Conservation (phyloP, 2,888 invertebrate species). For the Byasa hedistus region DNA sequence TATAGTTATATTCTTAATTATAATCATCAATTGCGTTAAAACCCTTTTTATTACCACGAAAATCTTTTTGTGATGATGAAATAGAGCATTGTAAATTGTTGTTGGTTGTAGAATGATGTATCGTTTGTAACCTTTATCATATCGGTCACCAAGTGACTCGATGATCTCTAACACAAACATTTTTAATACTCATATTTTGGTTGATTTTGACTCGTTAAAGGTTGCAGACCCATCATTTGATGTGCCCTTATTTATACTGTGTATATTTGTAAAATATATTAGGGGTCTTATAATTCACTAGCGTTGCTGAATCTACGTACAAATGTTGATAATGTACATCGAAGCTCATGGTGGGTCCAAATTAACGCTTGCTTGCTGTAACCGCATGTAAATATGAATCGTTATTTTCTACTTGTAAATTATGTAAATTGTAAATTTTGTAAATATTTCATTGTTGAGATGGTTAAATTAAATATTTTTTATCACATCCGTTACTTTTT, state of each 20-base stretch:
- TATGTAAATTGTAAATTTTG: conserved; percentile 53
- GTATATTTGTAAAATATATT: not conserved
- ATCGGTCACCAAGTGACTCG: too few species aligned
- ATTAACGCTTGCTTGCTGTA: conserved; percentile 37
- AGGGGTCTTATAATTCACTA: not conserved
- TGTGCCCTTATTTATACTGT: not conserved
- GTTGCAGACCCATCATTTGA: not conserved
- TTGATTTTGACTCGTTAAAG: not conserved
- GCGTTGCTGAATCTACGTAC: conserved; percentile 27
- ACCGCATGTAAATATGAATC: conserved; percentile 38
- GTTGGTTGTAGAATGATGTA: not conserved
- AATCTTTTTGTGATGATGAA: not conserved
- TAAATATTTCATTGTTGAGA: conserved; percentile 72
- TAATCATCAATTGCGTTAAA: too few species aligned
- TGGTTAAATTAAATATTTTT: conserved; percentile 69
- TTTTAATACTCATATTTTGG: too few species aligned
- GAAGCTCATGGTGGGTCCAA: conserved; percentile 45
- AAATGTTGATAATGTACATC: conserved; percentile 37
- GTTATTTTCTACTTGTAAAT: conserved; percentile 48
- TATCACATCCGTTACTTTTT: conserved; percentile 34
- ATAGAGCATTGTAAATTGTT: not conserved
- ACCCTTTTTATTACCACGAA: not conserved
- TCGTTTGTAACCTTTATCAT: not conserved
- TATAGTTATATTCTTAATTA: not conserved
- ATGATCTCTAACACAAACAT: too few species aligned